phyloP scores from a whole-genome alignment of 2,797 vertebrate species.

The Eurystomus glaucurus region DNA sequence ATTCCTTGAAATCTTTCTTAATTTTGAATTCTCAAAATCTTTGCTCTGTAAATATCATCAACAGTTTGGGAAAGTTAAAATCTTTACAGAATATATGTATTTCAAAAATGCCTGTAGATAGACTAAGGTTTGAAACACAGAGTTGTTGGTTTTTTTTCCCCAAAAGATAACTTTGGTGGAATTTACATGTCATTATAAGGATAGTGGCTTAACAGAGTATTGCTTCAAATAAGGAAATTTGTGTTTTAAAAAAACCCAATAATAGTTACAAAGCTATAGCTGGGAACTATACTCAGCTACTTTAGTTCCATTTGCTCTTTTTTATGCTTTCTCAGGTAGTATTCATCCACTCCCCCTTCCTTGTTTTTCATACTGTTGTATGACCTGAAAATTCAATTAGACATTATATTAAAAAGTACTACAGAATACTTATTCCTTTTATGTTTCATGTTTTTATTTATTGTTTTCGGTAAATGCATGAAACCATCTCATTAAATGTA shows the following conservation, averaged over 20 bases:
- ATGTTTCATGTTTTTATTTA: neutral
- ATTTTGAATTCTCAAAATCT: neutral
- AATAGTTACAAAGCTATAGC: neutral
- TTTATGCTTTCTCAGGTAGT: neutral
- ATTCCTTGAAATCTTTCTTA: neutral
- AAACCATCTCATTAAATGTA: neutral
- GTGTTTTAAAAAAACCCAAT: neutral
- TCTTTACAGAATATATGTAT: neutral
- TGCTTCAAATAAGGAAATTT: neutral
- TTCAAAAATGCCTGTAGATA: neutral
- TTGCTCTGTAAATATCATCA: neutral
- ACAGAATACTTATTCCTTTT: neutral
- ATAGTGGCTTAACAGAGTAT: neutral
- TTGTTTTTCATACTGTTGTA: neutral
- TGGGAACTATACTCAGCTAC: neutral
- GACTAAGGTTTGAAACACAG: neutral
- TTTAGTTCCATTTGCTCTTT: neutral
- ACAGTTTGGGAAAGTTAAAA: neutral
- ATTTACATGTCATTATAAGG: neutral
- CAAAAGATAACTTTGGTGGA: neutral
- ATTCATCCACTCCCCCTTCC: neutral
- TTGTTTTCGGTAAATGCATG: neutral
- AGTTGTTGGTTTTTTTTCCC: neutral
- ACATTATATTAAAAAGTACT: neutral
- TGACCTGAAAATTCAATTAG: constrained; percentile 6